These are phyloP conservation scores for Gila orcuttii DNA, from an alignment of 2,113 vertebrate species.

Conservation along the genomic window DNA sequence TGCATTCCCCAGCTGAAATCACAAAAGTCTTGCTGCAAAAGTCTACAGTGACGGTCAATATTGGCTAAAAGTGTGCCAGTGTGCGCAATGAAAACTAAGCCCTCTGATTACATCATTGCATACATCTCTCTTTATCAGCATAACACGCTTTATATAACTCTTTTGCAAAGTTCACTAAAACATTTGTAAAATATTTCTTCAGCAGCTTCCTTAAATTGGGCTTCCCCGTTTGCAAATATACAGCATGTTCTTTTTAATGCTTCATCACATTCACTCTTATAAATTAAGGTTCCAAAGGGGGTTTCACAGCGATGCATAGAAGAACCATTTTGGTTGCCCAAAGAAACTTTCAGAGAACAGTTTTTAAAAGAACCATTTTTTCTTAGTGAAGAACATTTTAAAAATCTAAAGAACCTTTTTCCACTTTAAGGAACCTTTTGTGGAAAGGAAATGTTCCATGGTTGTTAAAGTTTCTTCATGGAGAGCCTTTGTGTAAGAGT, in stretches of 20 bases:
- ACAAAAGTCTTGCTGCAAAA: background rate
- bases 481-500: too few relatives aligned
- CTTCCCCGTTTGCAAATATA: background rate
- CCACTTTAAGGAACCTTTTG: too few relatives aligned
- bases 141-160: background rate
- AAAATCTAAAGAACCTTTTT: too few relatives aligned
- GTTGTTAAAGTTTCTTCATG: too few relatives aligned
- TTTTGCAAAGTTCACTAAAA: background rate
- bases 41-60: conserved; percentile 30
- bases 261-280: background rate
- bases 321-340: too few relatives aligned
- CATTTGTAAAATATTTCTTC: background rate
- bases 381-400: too few relatives aligned
- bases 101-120: background rate
- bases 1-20: background rate
- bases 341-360: too few relatives aligned
- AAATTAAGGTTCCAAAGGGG: too few relatives aligned
- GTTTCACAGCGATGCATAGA: too few relatives aligned
- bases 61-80: background rate
- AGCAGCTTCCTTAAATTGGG: background rate
- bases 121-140: background rate
- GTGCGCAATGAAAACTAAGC: background rate
- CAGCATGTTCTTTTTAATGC: background rate
- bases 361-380: too few relatives aligned
- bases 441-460: too few relatives aligned